These are phyloP conservation scores for Anoplolepis gracilipes DNA, from an alignment of 1,140 invertebrate genomes.

Conservation along the genomic window DNA sequence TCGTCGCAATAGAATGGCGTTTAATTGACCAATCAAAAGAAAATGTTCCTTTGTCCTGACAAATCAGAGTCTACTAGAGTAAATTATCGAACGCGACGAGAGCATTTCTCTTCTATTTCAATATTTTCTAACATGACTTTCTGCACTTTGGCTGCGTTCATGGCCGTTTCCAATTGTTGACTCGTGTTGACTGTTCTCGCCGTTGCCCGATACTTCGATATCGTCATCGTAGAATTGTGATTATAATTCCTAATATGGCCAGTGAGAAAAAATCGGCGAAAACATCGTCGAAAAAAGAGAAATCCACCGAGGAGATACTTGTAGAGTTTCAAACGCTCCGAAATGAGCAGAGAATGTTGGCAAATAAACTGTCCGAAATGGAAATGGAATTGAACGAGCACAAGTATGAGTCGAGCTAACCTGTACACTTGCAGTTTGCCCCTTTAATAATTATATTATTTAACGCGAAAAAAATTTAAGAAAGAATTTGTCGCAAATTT, in stretches of 20 bases:
- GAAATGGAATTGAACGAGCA: slow-evolving; percentile 98
- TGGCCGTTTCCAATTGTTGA: background rate
- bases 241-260: slow-evolving; percentile 69
- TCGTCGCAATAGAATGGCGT: too few species aligned
- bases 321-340: slow-evolving; percentile 94
- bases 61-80: too few species aligned
- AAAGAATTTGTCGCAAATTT: background rate
- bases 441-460: background rate
- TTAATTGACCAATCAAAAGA: too few species aligned
- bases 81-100: too few species aligned
- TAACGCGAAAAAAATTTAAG: background rate
- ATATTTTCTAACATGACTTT: too few species aligned
- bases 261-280: slow-evolving; percentile 70
- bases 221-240: slow-evolving; percentile 11
- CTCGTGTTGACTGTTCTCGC: too few species aligned
- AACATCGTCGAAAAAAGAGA: slow-evolving; percentile 71
- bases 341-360: slow-evolving; percentile 94
- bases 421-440: slow-evolving; percentile 57
- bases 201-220: background rate
- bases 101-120: too few species aligned
- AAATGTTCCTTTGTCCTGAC: too few species aligned
- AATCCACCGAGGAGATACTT: slow-evolving; percentile 92
- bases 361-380: slow-evolving; percentile 95
- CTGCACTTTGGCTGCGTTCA: background rate
- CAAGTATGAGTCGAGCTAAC: slow-evolving; percentile 90